Evolutionary conservation across 2,113 vertebrate genomes (phyloP), one percentile per base, ranked within the genome.

Genomic region (Pseudopipra pipra): DNA sequence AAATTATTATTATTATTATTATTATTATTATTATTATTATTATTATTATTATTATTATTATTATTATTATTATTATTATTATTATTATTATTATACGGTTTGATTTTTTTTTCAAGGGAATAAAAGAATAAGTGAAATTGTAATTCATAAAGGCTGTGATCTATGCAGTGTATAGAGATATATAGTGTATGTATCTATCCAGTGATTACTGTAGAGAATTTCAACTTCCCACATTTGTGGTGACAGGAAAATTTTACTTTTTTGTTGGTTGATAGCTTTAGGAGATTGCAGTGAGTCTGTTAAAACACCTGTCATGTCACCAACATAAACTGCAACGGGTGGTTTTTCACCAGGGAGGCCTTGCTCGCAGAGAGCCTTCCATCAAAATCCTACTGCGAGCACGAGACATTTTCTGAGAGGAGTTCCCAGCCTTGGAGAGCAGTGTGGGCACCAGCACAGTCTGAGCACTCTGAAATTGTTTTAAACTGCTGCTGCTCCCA

Each of bases 391-490:
- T 47, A 5, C 51, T 4, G 9, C 15, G 55, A 46, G 55, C 18
- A 12, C 35, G 8, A 31, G 71, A 82, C 12, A 59, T 44, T 35
- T 61, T 28, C 70, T 35, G 46, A 1, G 1, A 67, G 25, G 0
- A 0, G 35, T 9, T 75, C 46, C 28, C 28, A 27, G 51, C 25
- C 71, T 44, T 0, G 0, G 35, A 35, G 33, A 44, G 24, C 37
- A 54, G 31, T 19, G 17, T 17, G 27, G 88, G 14, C 58, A n/a
- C 58, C 39, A 41, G 81, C 19, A 7, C 8, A 1, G 35, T 6
- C 55, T 67, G 44, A 51, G 85, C 31, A 13, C 25, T 16, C 35
- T 11, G 7, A 27, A 73, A 49, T 27, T 30, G 11, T 35, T 88
- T 27, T 17, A n/a, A 90, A 54, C n/a, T 43, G 41, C 67, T 75